Percentiles rank a stretch among this genome's conserved stretches.
Conservation (phyloP, 2,888 invertebrate genomes). For the Apamea epomidion region DNA sequence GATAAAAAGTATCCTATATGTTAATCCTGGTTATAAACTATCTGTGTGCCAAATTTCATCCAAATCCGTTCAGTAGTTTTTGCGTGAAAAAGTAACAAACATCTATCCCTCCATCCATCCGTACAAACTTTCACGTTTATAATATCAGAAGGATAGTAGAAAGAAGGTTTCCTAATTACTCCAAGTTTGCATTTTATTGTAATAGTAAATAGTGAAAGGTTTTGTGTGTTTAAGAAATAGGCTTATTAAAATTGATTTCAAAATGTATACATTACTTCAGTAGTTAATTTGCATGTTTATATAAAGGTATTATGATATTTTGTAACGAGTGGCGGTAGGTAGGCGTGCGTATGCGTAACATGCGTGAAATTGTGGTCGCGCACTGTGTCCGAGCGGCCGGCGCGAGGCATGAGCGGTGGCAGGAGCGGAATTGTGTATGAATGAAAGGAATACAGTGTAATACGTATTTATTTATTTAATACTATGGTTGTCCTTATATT, state of each 20-base stretch:
- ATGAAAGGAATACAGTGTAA: background rate
- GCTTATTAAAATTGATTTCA: conserved; percentile 47
- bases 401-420: conserved; percentile 18
- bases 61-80: no score
- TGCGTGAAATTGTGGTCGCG: conserved; percentile 55
- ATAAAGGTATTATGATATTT: conserved; percentile 51
- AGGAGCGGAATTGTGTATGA: background rate
- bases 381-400: conserved; percentile 7
- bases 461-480: background rate
- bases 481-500: no score
- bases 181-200: conserved; percentile 25
- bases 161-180: conserved; percentile 17
- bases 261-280: conserved; percentile 30
- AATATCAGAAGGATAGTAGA: no score
- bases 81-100: no score
- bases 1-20: no score
- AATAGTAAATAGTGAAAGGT: conserved; percentile 41
- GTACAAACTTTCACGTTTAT: no score
- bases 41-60: no score
- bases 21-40: no score
- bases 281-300: conserved; percentile 52
- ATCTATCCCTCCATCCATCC: no score
- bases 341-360: conserved; percentile 49
- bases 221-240: conserved; percentile 31
- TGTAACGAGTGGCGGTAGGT: conserved; percentile 42